Evolutionary conservation across 2,888 invertebrate genomes (phyloP).

Genomic region (Petrophora chlorosata): DNA sequence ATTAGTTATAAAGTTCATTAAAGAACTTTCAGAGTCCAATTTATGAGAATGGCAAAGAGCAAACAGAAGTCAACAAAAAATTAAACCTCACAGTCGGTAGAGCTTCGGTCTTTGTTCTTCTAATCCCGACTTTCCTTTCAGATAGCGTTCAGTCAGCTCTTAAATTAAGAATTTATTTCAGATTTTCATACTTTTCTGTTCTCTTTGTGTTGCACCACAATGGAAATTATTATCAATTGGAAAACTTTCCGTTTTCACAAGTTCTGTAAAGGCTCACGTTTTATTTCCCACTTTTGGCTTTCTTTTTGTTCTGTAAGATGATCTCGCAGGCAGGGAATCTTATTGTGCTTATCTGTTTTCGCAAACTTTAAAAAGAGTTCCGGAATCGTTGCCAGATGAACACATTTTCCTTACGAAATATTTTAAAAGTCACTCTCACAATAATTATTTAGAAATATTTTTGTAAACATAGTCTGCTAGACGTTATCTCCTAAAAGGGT

Average conservation of each 20-base stretch:
- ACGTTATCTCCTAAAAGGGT: slow-evolving; percentile 67
- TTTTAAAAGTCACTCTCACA: slow-evolving; percentile 37
- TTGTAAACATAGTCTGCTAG: slow-evolving; percentile 50
- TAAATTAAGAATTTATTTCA: slow-evolving; percentile 81
- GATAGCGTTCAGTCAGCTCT: slow-evolving; percentile 77
- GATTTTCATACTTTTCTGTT: slow-evolving; percentile 78
- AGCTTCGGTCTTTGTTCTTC: slow-evolving; percentile 71
- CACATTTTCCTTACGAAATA: slow-evolving; percentile 20
- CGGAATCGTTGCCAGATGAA: slow-evolving; percentile 25
- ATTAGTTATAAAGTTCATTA: slow-evolving; percentile 43
- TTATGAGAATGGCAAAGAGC: slow-evolving; percentile 60
- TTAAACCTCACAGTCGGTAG: slow-evolving; percentile 57
- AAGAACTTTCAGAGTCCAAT: slow-evolving; percentile 51
- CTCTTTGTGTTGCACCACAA: slow-evolving; percentile 79
- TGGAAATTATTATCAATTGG: slow-evolving; percentile 81
- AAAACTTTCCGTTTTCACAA: slow-evolving; percentile 74
- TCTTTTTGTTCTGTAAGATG: slow-evolving; percentile 57
- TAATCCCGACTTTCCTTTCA: slow-evolving; percentile 76
- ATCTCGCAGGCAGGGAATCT: slow-evolving; percentile 49
- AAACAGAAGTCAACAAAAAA: slow-evolving; percentile 70
- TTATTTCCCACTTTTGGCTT: slow-evolving; percentile 69
- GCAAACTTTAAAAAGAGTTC: slow-evolving; percentile 34
- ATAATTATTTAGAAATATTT: slow-evolving; percentile 59
- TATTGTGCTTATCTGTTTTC: slow-evolving; percentile 46
- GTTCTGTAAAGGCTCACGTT: slow-evolving; percentile 69